Percentiles rank a stretch among this genome's conserved stretches.
Evolutionary conservation across 30 jellyfish, hydroid and myxozoan genomes (phyloP).

Genomic region (Rhopilema esculentum): DNA sequence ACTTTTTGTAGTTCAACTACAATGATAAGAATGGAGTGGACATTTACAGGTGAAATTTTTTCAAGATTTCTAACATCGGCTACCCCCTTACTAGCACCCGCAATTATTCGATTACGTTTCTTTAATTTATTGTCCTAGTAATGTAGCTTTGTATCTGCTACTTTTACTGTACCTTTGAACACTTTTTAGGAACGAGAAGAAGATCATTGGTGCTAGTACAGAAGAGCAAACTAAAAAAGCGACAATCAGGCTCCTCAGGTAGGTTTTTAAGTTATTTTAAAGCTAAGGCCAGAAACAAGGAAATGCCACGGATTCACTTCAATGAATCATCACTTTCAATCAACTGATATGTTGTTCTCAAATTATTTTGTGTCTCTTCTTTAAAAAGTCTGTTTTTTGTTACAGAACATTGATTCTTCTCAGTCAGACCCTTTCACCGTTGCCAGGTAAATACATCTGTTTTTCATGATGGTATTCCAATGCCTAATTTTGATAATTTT

Average conservation of each 20-base stretch:
- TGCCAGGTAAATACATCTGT: constrained; percentile 76
- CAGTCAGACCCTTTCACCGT: constrained; percentile 88
- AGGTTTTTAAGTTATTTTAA: not conserved
- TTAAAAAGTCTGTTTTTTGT: too few relatives aligned
- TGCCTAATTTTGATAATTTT: not conserved
- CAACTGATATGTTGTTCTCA: too few relatives aligned
- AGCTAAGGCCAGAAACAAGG: not conserved
- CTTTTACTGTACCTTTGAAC: too few relatives aligned
- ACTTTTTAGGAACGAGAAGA: constrained; percentile 68
- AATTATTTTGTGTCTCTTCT: too few relatives aligned
- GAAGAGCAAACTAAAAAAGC: constrained; percentile 93
- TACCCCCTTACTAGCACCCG: too few relatives aligned
- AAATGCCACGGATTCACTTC: not conserved
- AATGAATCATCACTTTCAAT: too few relatives aligned
- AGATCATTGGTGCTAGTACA: constrained; percentile 72
- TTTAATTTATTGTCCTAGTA: too few relatives aligned
- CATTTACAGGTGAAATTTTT: constrained; percentile 73
- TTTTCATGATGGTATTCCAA: not conserved
- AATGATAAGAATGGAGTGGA: constrained; percentile 79
- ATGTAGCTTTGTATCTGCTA: too few relatives aligned
- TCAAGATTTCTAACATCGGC: not conserved
- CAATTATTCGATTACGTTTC: too few relatives aligned
- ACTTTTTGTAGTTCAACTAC: constrained; percentile 71
- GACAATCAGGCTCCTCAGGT: constrained; percentile 83
- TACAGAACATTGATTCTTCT: constrained; percentile 86